Base-by-base conservation (phyloP, 2,113 vertebrate species). In the Stegostoma tigrinum region DNA sequence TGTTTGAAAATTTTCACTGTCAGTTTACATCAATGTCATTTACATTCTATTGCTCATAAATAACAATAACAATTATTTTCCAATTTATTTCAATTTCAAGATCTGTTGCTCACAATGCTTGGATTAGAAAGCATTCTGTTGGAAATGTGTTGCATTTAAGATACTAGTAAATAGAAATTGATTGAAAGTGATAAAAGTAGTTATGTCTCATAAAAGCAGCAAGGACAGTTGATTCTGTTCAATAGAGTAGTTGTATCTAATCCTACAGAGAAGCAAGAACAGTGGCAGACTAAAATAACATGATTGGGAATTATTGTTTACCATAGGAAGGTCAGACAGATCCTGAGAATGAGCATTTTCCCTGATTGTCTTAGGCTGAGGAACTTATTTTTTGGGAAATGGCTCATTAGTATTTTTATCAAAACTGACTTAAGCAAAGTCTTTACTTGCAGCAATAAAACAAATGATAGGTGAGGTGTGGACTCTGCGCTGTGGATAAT, bases 1-100 rank as follows among this genome's bases (percentile, higher is more conserved):
- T 91, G 87, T 64, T 91, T 91, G 87, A 91, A 91, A 64, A n/a
- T 91, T 30, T 34, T 91, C 55, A 64, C 87, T 64, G 55, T 91
- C 87, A 91, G 55, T 64, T 34, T 34, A 34, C 64, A 64, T 91
- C 55, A 91, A 91, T n/a, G 55, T 91, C 87, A 91, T n/a, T 91
- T 91, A 64, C 55, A 61, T n/a, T 34, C 87, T 91, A 91, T 64
- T 91, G 52, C 52, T 19, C 52, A 91, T 64, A 91, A 45, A 83
- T 91, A 14, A n/a, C 30, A 64, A 91, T 83, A 42, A 0, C 87
- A 52, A 64, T 61, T 64, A 91, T 12, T 90, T 90, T 61, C 42
- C 27, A 90, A 90, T 90, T 90, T 34, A 61, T 90, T 30, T 90
- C 3, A 52, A 90, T 64, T 91, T 30, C 55, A 19, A 91, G 30